Base-by-base conservation (phyloP, 2,888 invertebrate genomes). In the Axea sp. region DNA sequence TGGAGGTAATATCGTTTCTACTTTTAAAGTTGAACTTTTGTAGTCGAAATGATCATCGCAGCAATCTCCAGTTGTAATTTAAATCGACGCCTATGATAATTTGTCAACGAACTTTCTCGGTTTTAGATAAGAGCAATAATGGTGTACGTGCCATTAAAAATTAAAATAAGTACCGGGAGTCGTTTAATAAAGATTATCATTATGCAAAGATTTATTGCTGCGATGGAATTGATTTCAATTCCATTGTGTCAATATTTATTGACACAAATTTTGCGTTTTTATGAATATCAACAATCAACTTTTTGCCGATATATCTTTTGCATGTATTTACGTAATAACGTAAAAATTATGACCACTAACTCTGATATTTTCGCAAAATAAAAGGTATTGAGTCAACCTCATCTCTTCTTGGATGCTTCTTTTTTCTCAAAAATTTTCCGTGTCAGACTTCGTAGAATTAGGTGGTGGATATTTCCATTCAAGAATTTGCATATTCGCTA, bases 401-500 rank as follows among this genome's bases (percentile, higher is more conserved):
- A 15, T 43, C 14, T 55, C 30, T 17, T 7, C 19, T 43, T 3
- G 35, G 0, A 3, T 19, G n/a, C n/a, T n/a, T 8, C 33, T 49
- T 62, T 39, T 37, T 28, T 28, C 5, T 1, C 26, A 8, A 35
- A 64, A 65, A 53, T 45, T 35, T 31, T 28, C 30, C 11, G 30
- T 30, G 55, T 55, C 55, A 45, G 65, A 37, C 45, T 53, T 41
- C 2, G 19, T 8, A 26, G 37, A 65, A 65, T 65, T 65, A 43
- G 45, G 37, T 47, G 55, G 45, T 41, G 39, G 35, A 35, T 65
- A 53, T 65, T 65, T 55, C 55, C 37, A 47, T 47, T 55, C 65
- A 33, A 15, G 9, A 53, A 65, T 65, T 65, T 65, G 55, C 65
- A 65, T 65, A 45, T 49, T 57, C 30, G 47, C 57, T 7, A 19